Percentiles rank a stretch among this genome's conserved stretches.
These are phyloP conservation scores for Labia minor DNA, from an alignment of 2,888 invertebrate genomes.

Conservation along the genomic window DNA sequence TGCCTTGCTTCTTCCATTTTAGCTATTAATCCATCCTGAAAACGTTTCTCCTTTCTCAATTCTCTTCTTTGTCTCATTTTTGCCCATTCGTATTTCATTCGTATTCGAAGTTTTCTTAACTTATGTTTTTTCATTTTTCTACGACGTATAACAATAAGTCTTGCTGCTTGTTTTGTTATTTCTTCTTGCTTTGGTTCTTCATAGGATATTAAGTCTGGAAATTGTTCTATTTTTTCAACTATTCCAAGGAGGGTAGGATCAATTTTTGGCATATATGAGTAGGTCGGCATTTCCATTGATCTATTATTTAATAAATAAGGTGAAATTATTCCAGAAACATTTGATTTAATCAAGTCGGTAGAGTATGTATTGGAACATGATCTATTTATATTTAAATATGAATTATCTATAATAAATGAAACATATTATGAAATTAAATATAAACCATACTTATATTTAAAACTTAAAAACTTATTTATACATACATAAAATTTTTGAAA, in stretches of 20 bases:
- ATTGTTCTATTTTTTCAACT: neutral
- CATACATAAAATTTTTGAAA: no score
- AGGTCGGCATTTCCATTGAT: neutral
- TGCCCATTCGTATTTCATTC: constrained; percentile 65
- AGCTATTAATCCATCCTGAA: constrained; percentile 57
- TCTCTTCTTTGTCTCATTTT: constrained; percentile 59
- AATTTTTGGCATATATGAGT: neutral
- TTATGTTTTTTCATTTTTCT: constrained; percentile 84
- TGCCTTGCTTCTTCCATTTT: constrained; percentile 60
- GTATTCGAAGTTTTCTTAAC: constrained; percentile 63
- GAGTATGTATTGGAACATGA: no score
- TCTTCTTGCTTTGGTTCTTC: constrained; percentile 39
- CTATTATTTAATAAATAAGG: neutral
- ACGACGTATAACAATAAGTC: constrained; percentile 63
- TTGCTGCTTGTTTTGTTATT: constrained; percentile 53
- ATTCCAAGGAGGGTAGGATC: neutral
- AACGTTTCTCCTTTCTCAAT: constrained; percentile 62
- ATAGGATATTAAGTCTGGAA: constrained; percentile 32
- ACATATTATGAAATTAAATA: no score
- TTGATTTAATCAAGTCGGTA: no score
- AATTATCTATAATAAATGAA: no score
- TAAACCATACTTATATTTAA: no score
- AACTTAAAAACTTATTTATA: no score
- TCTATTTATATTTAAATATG: no score
- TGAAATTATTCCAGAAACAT: no score